These are phyloP conservation scores for Hafferia zeledoni DNA, from an alignment of 2,797 vertebrate species.

Conservation along the genomic window DNA sequence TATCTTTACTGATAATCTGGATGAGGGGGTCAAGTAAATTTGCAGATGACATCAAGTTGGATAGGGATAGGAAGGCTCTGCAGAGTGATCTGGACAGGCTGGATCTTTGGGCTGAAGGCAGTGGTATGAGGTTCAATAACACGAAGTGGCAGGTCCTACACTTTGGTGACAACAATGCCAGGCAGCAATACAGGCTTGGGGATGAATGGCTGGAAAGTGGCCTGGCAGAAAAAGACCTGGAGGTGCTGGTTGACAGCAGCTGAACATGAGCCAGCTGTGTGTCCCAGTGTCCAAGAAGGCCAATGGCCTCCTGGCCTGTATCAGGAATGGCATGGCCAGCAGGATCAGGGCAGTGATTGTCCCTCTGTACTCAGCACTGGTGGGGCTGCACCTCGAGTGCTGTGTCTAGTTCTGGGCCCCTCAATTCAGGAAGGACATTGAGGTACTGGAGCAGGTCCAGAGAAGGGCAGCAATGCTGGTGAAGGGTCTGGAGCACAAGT, in stretches of 20 bases:
- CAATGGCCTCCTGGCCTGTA: neutral
- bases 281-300: neutral
- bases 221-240: neutral
- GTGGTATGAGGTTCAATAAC: neutral
- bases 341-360: neutral
- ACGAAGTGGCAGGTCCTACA: neutral
- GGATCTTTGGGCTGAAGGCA: neutral
- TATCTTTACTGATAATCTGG: neutral
- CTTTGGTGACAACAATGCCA: neutral
- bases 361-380: neutral
- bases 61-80: neutral
- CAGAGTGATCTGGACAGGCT: neutral
- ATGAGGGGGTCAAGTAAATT: neutral
- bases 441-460: neutral
- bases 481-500: neutral
- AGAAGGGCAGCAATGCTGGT: neutral
- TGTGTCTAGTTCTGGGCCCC: neutral
- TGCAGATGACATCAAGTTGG: neutral
- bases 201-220: neutral
- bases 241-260: neutral
- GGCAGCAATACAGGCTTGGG: neutral
- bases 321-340: neutral
- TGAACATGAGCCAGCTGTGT: neutral
- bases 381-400: neutral
- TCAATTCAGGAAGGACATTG: neutral